These are phyloP conservation scores for Scaptomyza tumidula DNA, from an alignment of 2,888 invertebrate species.

Conservation along the genomic window DNA sequence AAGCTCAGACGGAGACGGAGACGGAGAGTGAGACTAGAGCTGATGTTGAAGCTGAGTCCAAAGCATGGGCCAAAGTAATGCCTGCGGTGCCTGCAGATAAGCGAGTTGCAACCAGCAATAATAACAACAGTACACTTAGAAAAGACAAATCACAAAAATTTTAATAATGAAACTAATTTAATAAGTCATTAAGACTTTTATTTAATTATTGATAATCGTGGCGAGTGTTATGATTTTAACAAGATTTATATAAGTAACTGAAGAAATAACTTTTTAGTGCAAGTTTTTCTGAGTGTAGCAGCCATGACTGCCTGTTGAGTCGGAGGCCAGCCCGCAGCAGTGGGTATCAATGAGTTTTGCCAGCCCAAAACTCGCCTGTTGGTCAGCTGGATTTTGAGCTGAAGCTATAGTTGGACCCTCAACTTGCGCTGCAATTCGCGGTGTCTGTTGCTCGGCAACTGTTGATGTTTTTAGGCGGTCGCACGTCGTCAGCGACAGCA, in stretches of 20 bases:
- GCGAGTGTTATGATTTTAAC: too few relatives aligned
- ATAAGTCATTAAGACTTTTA: too few relatives aligned
- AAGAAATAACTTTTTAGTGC: too few relatives aligned
- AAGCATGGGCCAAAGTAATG: conserved; percentile 38
- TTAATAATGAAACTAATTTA: background rate
- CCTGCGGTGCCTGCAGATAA: conserved; percentile 68
- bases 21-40: conserved; percentile 4
- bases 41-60: conserved; percentile 16
- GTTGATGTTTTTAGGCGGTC: conserved; percentile 82
- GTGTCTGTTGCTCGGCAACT: conserved; percentile 73
- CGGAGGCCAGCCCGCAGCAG: conserved; percentile 57
- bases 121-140: conserved; percentile 29
- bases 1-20: conserved; percentile 13
- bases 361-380: conserved; percentile 66
- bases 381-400: conserved; percentile 44
- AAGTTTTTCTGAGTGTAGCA: conserved; percentile 18
- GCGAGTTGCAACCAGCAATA: conserved; percentile 44
- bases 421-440: conserved; percentile 42
- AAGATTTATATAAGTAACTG: too few relatives aligned
- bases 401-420: conserved; percentile 28
- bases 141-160: background rate
- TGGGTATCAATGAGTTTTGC: conserved; percentile 76
- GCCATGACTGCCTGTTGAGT: conserved; percentile 58
- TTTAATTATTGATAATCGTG: too few relatives aligned
- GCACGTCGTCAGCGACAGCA: conserved; percentile 76